Conservation (phyloP, 35 echinoderm and acorn worm genomes). For the Apostichopus californicus region DNA sequence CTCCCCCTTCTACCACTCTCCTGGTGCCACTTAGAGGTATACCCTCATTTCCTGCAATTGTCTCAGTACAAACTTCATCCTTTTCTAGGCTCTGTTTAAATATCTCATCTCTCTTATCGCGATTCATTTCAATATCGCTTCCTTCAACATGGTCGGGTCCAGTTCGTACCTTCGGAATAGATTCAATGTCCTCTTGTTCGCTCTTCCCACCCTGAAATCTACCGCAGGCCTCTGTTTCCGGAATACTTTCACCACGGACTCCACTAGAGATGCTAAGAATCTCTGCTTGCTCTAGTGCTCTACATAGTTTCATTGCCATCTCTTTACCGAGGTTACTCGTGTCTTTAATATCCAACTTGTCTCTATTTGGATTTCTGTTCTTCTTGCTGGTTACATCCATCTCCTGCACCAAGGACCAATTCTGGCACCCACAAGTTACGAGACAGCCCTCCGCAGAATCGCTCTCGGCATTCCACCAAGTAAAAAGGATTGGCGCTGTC, state of each 20-base stretch:
- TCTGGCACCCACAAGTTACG: neutral
- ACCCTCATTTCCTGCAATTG: neutral
- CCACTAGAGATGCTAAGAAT: neutral
- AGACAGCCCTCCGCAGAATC: constrained; percentile 19
- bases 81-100: neutral
- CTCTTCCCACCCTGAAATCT: neutral
- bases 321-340: neutral
- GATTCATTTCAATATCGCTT: neutral
- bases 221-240: neutral
- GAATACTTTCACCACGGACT: neutral
- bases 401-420: neutral
- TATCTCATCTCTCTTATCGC: neutral
- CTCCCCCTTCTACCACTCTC: neutral
- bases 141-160: neutral
- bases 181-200: neutral
- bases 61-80: neutral
- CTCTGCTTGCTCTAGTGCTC: constrained; percentile 32
- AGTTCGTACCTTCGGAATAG: neutral
- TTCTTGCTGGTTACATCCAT: neutral
- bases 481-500: neutral
- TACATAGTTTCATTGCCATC: neutral
- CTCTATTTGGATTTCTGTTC: neutral
- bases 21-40: neutral
- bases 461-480: constrained; percentile 31
- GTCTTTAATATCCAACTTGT: neutral